A percentile compares a stretch with the other conserved stretches of the same genome.
Evolutionary conservation across 2,888 invertebrate species (phyloP).

Genomic region (Thecocarcelia acutangulata): DNA sequence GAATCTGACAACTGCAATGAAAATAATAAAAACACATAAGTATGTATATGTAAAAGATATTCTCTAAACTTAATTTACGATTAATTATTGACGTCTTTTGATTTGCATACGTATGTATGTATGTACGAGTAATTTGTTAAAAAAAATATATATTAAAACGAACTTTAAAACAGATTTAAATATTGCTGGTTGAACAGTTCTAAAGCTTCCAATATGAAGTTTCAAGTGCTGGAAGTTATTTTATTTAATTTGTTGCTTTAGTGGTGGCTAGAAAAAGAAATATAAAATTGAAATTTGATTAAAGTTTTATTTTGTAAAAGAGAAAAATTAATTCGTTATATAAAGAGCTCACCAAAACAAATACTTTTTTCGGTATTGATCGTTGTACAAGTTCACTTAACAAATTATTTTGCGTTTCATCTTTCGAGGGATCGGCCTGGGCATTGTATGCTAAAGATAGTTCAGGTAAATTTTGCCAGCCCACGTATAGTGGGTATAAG

Average conservation of each 20-base stretch:
- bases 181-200: conserved; percentile 48
- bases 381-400: conserved; percentile 80
- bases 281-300: neutral
- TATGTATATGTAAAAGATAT: too few relatives aligned
- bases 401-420: conserved; percentile 77
- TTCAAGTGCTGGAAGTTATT: conserved; percentile 23
- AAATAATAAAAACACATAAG: too few relatives aligned
- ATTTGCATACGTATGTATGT: conserved; percentile 21
- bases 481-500: conserved; percentile 80
- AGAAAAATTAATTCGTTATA: too few relatives aligned
- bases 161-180: neutral
- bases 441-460: conserved; percentile 79
- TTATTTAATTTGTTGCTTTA: conserved; percentile 77
- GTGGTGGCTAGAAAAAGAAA: conserved; percentile 74
- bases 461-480: conserved; percentile 81
- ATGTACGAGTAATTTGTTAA: conserved; percentile 18
- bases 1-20: too few relatives aligned
- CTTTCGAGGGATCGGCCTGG: conserved; percentile 78
- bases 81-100: conserved; percentile 14
- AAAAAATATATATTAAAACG: conserved; percentile 6
- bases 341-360: conserved; percentile 78
- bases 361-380: conserved; percentile 81
- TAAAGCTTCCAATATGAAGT: conserved; percentile 30
- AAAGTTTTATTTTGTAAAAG: too few relatives aligned
- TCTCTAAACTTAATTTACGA: conserved; percentile 17